Percentiles rank a stretch among this genome's conserved stretches.
These are phyloP conservation scores for Drosophila grimshawi DNA, from an alignment of 1,140 invertebrate species.

Conservation along the genomic window DNA sequence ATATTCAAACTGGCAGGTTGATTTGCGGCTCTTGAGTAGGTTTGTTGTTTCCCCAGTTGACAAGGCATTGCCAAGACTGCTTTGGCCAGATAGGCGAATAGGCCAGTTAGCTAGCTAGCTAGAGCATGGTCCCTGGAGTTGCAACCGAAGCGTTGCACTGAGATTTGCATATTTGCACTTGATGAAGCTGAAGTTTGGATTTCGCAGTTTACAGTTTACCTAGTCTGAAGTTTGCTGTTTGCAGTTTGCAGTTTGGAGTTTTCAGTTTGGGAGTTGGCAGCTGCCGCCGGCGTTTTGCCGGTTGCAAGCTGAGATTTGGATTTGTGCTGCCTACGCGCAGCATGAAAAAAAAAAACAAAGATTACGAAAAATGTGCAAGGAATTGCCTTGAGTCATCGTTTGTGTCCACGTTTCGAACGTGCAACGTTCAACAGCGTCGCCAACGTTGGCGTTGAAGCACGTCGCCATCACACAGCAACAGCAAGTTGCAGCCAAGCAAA, in stretches of 20 bases:
- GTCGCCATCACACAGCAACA: slow-evolving; percentile 14
- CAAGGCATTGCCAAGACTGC: slow-evolving; percentile 11
- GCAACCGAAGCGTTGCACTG: slow-evolving; percentile 10
- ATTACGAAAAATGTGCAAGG: slow-evolving; percentile 72
- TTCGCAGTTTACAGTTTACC: slow-evolving; percentile 36
- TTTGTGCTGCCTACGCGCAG: slow-evolving; percentile 67
- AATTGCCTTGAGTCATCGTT: slow-evolving; percentile 80
- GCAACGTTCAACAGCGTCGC: slow-evolving; percentile 37
- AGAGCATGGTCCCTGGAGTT: not conserved
- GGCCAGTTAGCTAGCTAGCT: not conserved
- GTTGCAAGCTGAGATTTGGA: slow-evolving; percentile 39
- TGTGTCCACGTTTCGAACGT: slow-evolving; percentile 56
- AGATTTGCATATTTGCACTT: slow-evolving; percentile 82
- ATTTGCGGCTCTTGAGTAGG: slow-evolving; percentile 20
- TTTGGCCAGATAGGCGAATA: not conserved
- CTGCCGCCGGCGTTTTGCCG: slow-evolving; percentile 24
- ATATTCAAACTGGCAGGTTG: slow-evolving; percentile 16
- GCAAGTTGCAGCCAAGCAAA: too few species aligned
- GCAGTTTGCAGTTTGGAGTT: slow-evolving; percentile 27
- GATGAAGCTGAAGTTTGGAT: slow-evolving; percentile 66
- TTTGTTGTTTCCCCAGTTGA: slow-evolving; percentile 5
- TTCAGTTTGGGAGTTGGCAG: slow-evolving; percentile 45
- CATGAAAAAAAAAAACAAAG: slow-evolving; percentile 44
- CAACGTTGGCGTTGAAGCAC: slow-evolving; percentile 45
- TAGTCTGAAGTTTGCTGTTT: slow-evolving; percentile 31